Evolutionary conservation across 2,113 vertebrate genomes (phyloP).

Genomic region (cat (Felis catus)): DNA sequence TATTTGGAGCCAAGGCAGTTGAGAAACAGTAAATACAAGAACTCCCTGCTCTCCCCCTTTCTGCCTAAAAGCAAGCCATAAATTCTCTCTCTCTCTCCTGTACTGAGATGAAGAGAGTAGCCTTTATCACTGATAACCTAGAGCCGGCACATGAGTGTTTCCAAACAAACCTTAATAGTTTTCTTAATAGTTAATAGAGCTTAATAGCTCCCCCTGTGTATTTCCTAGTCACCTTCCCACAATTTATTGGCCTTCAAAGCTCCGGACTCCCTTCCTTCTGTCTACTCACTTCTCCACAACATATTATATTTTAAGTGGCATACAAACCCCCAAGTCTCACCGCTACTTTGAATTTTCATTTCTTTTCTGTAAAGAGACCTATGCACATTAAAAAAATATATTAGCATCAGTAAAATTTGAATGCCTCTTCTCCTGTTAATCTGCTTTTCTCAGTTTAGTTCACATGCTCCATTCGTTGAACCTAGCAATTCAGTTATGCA

Average conservation of each 20-base stretch:
- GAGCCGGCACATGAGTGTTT: background rate
- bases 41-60: background rate
- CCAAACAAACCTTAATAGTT: background rate
- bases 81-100: no score
- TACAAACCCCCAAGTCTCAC: background rate
- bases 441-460: background rate
- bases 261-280: background rate
- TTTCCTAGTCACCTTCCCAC: background rate
- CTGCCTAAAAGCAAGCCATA: background rate
- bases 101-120: rapidly evolving
- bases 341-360: background rate
- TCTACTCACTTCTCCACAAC: background rate
- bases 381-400: background rate
- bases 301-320: background rate
- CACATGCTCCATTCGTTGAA: background rate
- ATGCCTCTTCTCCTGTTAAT: background rate
- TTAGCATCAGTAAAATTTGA: background rate
- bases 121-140: background rate
- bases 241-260: background rate
- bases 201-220: background rate
- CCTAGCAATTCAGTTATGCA: background rate
- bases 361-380: background rate
- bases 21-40: background rate
- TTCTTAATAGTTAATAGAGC: no score
- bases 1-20: background rate